These are phyloP conservation scores for Mesocentrotus franciscanus DNA, from an alignment of 53 echinoderm and acorn worm species.

Conservation along the genomic window DNA sequence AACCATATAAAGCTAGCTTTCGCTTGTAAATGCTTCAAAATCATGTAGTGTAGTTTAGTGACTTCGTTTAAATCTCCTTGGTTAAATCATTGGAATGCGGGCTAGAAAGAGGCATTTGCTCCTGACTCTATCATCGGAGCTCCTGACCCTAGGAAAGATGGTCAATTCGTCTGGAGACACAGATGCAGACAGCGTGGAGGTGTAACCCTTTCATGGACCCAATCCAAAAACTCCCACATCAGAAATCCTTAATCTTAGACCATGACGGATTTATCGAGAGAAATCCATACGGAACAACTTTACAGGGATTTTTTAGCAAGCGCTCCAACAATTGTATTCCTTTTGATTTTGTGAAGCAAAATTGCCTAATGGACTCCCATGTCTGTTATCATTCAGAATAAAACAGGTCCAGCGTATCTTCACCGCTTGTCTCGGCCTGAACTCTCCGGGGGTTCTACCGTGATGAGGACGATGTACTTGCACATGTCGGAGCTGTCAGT, in stretches of 20 bases:
- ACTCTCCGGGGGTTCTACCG: slow-evolving; percentile 55
- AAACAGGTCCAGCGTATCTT: background rate
- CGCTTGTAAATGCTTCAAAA: too few relatives aligned
- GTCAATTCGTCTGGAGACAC: background rate
- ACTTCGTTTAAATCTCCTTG: too few relatives aligned
- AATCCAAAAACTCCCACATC: background rate
- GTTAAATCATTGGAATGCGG: too few relatives aligned
- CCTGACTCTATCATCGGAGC: background rate
- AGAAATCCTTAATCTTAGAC: background rate
- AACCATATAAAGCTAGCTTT: too few relatives aligned
- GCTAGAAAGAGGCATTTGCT: background rate
- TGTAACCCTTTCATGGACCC: background rate
- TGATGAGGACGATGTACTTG: slow-evolving; percentile 48
- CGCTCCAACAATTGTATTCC: background rate
- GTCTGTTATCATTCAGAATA: slow-evolving; percentile 15
- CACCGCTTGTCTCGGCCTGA: background rate
- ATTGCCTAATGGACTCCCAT: background rate
- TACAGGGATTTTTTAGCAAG: background rate
- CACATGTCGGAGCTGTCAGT: slow-evolving; percentile 28
- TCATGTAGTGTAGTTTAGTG: too few relatives aligned
- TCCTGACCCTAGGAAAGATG: background rate
- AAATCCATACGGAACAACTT: background rate
- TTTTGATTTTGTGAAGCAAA: background rate
- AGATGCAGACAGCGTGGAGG: background rate
- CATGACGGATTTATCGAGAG: background rate